These are phyloP conservation scores for Lacerta bilineata DNA, from an alignment of 2,797 vertebrate species.

Conservation along the genomic window DNA sequence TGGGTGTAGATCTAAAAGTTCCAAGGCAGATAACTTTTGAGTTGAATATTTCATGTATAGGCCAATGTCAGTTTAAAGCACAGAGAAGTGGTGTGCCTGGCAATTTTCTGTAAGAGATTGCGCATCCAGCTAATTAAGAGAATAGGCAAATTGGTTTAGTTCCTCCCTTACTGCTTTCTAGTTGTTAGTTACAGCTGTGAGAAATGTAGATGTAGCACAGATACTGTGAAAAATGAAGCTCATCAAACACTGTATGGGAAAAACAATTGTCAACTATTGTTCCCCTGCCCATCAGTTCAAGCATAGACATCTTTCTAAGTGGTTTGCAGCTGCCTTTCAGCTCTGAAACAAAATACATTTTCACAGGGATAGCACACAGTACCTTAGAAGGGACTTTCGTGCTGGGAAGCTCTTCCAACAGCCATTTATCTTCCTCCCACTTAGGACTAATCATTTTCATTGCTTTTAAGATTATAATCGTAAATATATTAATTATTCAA, in stretches of 20 bases:
- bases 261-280: conserved; percentile 65
- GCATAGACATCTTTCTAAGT: conserved; percentile 67
- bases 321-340: conserved; percentile 34
- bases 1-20: background rate
- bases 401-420: conserved; percentile 20
- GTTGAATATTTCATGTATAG: background rate
- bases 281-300: conserved; percentile 66
- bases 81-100: conserved; percentile 46
- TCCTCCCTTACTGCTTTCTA: conserved; percentile 48
- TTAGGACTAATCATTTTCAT: conserved; percentile 33
- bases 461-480: conserved; percentile 7
- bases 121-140: conserved; percentile 69
- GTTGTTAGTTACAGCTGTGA: conserved; percentile 52
- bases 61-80: conserved; percentile 22
- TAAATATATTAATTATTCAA: conserved; percentile 14
- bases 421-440: conserved; percentile 26
- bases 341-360: conserved; percentile 49
- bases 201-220: conserved; percentile 54
- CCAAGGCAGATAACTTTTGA: conserved; percentile 11
- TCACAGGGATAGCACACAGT: conserved; percentile 38
- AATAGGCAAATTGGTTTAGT: conserved; percentile 64
- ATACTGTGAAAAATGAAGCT: conserved; percentile 61
- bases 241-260: conserved; percentile 63
- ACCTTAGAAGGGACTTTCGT: conserved; percentile 53
- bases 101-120: conserved; percentile 49